These are phyloP conservation scores for Aplochiton taeniatus DNA, from an alignment of 2,797 vertebrate genomes.

Conservation along the genomic window DNA sequence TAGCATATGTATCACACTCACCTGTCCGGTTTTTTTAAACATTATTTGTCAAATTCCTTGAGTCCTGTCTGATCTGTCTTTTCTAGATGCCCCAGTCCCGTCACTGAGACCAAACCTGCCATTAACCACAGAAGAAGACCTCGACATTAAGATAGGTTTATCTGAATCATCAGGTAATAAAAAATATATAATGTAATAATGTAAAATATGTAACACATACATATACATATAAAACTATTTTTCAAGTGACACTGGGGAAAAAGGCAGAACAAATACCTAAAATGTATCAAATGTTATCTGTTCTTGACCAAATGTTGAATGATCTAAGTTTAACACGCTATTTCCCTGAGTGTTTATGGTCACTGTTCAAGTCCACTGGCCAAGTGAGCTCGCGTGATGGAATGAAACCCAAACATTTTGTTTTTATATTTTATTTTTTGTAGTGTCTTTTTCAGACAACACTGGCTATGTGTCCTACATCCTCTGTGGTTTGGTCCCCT, in stretches of 20 bases:
- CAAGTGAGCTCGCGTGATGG: neutral
- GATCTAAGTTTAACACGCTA: too few relatives aligned
- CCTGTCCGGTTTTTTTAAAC: neutral
- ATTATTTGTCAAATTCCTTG: neutral
- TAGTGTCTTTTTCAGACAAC: slow-evolving; percentile 76
- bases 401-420: neutral
- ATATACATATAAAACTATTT: too few relatives aligned
- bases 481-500: slow-evolving; percentile 81
- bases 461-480: slow-evolving; percentile 78
- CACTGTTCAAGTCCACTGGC: too few relatives aligned
- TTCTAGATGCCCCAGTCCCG: slow-evolving; percentile 50
- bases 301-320: too few relatives aligned
- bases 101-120: slow-evolving; percentile 59
- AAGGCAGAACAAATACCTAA: too few relatives aligned
- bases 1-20: slow-evolving; percentile 6
- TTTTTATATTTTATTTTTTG: slow-evolving; percentile 17
- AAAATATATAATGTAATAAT: slow-evolving; percentile 1
- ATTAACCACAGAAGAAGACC: slow-evolving; percentile 65
- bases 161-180: slow-evolving; percentile 79
- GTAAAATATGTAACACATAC: too few relatives aligned
- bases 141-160: slow-evolving; percentile 66
- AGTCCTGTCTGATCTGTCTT: slow-evolving; percentile 11
- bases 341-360: too few relatives aligned
- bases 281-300: too few relatives aligned
- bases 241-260: too few relatives aligned